Evolutionary conservation across 1,140 invertebrate species (phyloP), one percentile per base, ranked within the genome.

Genomic region (Trichomalopsis sarcophagae): DNA sequence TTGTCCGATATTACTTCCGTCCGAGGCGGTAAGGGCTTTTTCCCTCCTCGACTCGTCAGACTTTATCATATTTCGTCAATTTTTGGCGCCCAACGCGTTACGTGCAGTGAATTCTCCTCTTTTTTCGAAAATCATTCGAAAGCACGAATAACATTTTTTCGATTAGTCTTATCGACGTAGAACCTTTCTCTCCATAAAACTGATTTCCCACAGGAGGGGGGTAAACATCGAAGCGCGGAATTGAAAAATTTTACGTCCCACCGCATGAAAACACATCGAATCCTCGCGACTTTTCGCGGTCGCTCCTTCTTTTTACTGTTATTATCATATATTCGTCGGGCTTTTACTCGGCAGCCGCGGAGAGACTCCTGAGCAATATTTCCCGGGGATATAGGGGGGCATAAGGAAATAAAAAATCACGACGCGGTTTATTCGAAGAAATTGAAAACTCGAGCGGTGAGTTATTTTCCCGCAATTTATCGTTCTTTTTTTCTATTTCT

Each of bases 51-150:
- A 27, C 9, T 7, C 69, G 27, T 73, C 66, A 10, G n/a, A 76
- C 71, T 82, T 82, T 82, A 82, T 82, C 81, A 76, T 76, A 82
- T 76, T 82, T 76, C 81, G 75, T 82, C 81, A 82, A 76, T 76
- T 82, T 76, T 82, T 73, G 30, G 17, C 71, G 2, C 5, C 33
- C 33, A 36, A 36, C 27, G 33, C 2, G 5, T 6, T 81, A 81
- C 80, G 69, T 73, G 80, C 66, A 5, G 2, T 68, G 68, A 81
- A 81, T 81, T 50, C 23, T 69, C 44, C 27, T 23, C 27, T 75
- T 33, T 40, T 27, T 75, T 40, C 17, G 27, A 5, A 30, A 30
- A 2, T 73, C 71, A 1, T 36, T 73, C 21, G n/a, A 66, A n/a
- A 17, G 5, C 7, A n/a, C 14, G 5, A 66, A 21, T 66, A 66